Percentiles rank a stretch among this genome's conserved stretches.
Evolutionary conservation across 1,140 invertebrate genomes (phyloP).

Genomic region (Hyles euphorbiae): DNA sequence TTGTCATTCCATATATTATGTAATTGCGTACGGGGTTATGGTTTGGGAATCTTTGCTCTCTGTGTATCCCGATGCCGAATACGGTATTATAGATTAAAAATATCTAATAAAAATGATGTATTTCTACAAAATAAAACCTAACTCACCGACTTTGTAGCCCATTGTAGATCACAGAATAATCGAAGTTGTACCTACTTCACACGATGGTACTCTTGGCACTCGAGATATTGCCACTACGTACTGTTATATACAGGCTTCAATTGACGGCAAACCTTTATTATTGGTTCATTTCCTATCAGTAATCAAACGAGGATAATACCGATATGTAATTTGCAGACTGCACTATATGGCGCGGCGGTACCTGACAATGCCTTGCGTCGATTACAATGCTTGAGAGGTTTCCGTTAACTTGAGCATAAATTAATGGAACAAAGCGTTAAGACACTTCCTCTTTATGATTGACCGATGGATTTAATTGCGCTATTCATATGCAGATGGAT

Average conservation of each 20-base stretch:
- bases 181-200: too few species aligned
- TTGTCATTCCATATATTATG: too few species aligned
- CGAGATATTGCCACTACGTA: constrained; percentile 16
- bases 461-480: too few species aligned
- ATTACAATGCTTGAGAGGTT: not conserved
- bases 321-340: not conserved
- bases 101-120: not conserved
- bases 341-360: not conserved
- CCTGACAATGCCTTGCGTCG: constrained; percentile 1
- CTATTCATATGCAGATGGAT: too few species aligned
- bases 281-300: constrained; percentile 18
- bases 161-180: constrained; percentile 2
- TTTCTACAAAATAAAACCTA: not conserved
- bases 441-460: too few species aligned
- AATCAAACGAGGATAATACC: constrained; percentile 20
- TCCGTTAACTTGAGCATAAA: constrained; percentile 9
- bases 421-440: constrained; percentile 4
- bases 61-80: too few species aligned
- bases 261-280: constrained; percentile 16
- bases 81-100: not conserved
- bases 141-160: constrained; percentile 8
- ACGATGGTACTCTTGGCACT: not conserved
- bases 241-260: constrained; percentile 20
- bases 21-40: too few species aligned
- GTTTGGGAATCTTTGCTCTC: too few species aligned